These are phyloP conservation scores for Myotis findleyi DNA, from an alignment of 2,797 vertebrate species.

Conservation along the genomic window DNA sequence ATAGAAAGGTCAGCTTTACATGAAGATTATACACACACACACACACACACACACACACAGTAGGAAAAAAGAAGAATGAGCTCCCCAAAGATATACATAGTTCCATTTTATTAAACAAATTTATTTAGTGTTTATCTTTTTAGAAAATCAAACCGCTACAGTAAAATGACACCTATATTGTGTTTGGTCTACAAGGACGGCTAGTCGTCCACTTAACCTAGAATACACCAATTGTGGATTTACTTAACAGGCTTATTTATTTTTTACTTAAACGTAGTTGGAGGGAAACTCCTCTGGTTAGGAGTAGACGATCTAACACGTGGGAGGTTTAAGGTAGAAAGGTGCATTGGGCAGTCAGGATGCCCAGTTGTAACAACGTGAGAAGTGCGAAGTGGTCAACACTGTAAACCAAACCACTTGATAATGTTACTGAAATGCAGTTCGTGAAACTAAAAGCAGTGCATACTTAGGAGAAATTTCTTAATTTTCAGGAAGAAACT, in stretches of 20 bases:
- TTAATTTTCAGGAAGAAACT: neutral
- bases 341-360: neutral
- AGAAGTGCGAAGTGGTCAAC: neutral
- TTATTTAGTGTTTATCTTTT: neutral
- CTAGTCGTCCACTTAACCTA: neutral
- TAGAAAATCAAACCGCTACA: constrained; percentile 21
- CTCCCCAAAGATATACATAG: neutral
- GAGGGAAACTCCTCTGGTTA: neutral
- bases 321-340: neutral
- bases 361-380: neutral
- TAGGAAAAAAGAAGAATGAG: neutral
- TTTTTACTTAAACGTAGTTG: constrained; percentile 30
- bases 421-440: neutral
- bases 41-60: neutral
- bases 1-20: constrained; percentile 49
- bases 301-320: neutral
- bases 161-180: neutral
- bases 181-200: constrained; percentile 37
- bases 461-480: neutral
- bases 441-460: neutral
- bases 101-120: neutral
- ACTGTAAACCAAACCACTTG: neutral
- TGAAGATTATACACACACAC: neutral
- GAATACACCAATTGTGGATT: neutral
- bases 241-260: neutral